These are phyloP conservation scores for Zosterops lateralis DNA, from an alignment of 2,113 vertebrate genomes.

Conservation along the genomic window DNA sequence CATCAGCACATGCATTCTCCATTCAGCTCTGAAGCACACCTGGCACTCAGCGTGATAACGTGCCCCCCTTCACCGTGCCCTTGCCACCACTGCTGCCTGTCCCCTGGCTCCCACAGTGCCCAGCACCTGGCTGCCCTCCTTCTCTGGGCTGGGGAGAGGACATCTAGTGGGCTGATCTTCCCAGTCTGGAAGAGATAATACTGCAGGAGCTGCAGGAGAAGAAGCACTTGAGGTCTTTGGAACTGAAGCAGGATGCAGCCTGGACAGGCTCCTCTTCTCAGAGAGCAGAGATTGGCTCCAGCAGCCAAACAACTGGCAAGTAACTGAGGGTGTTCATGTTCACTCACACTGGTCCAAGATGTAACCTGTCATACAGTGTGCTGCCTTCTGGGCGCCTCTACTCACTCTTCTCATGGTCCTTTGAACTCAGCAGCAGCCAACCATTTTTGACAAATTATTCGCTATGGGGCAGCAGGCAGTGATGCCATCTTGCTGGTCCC, in stretches of 20 bases:
- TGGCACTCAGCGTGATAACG: neutral
- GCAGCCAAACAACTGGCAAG: accelerated
- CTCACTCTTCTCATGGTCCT: neutral
- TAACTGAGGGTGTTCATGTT: neutral
- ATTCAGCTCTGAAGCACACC: neutral
- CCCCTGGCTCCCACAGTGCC: neutral
- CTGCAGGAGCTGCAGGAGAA: neutral
- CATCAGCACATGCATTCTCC: neutral
- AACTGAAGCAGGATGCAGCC: neutral
- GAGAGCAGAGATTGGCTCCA: neutral
- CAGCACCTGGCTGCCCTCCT: neutral
- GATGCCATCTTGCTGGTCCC: neutral
- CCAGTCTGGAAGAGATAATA: neutral
- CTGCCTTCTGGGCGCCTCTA: neutral
- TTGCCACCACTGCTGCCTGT: neutral
- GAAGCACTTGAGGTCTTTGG: neutral
- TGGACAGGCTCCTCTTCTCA: neutral
- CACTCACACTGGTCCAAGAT: neutral
- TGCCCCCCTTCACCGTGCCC: neutral
- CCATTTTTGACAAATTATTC: neutral
- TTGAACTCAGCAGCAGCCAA: neutral
- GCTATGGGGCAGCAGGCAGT: neutral
- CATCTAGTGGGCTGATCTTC: neutral
- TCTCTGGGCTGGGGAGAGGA: neutral
- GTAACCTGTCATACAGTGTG: neutral